Conservation (phyloP, 2,113 vertebrate species). For the Deroptyus accipitrinus region DNA sequence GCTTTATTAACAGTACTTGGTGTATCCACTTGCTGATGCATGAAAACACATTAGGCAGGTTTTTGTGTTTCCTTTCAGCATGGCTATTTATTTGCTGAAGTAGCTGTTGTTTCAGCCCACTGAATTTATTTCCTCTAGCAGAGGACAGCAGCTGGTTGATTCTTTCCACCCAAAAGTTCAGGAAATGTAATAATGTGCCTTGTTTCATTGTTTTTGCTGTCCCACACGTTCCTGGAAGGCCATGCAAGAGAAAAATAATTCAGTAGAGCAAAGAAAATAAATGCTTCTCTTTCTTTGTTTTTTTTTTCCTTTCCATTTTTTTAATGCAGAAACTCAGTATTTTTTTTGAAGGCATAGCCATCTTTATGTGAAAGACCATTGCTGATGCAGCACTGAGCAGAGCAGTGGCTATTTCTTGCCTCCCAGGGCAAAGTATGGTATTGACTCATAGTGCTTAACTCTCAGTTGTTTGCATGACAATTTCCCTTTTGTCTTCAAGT, state of each 20-base stretch:
- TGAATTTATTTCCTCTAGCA: not conserved
- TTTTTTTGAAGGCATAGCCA: not conserved
- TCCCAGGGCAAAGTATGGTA: not conserved
- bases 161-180: not conserved
- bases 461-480: not conserved
- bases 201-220: not conserved
- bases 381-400: not conserved
- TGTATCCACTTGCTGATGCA: not conserved
- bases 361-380: conserved; percentile 1
- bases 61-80: not conserved
- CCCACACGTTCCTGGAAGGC: not conserved
- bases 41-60: not conserved
- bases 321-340: not conserved
- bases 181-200: not conserved
- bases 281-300: not conserved
- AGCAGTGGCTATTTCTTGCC: not conserved
- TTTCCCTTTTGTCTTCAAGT: not conserved
- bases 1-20: not conserved
- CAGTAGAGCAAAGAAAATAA: not conserved
- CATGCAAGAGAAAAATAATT: not conserved
- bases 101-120: not conserved
- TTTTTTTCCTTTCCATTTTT: not conserved
- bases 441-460: not conserved
- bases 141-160: not conserved
- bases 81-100: not conserved